A percentile compares a stretch with the other conserved stretches of the same genome.
Evolutionary conservation across 2,888 invertebrate genomes (phyloP).

Genomic region (Atethmia centrago): DNA sequence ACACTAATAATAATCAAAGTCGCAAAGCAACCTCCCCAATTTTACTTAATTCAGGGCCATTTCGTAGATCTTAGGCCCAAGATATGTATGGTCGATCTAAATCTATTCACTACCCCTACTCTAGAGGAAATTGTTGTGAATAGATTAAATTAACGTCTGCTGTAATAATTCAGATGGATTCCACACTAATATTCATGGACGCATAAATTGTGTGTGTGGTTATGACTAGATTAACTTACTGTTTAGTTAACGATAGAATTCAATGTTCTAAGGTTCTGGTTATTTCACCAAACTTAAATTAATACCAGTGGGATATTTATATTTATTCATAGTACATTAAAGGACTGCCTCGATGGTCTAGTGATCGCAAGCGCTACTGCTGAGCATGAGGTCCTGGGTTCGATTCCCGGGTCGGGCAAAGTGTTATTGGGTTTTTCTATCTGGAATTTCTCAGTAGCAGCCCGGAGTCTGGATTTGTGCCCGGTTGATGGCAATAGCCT

Average conservation of each 20-base stretch:
- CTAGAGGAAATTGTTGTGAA: constrained; percentile 51
- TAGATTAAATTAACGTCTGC: constrained; percentile 43
- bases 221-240: constrained; percentile 20
- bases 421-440: too few relatives aligned
- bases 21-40: constrained; percentile 5
- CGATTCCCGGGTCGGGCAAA: too few relatives aligned
- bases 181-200: constrained; percentile 41
- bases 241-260: constrained; percentile 18
- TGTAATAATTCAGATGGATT: constrained; percentile 44
- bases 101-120: constrained; percentile 49
- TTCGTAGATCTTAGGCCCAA: constrained; percentile 24
- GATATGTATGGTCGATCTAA: constrained; percentile 38
- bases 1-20: constrained; percentile 1
- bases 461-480: too few relatives aligned
- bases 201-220: constrained; percentile 13
- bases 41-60: constrained; percentile 31
- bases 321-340: too few relatives aligned
- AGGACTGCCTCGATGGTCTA: too few relatives aligned
- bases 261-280: neutral
- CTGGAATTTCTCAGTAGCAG: too few relatives aligned
- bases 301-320: neutral
- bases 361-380: too few relatives aligned
- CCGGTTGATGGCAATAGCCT: too few relatives aligned
- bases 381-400: too few relatives aligned
- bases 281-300: neutral